Evolutionary conservation across 2,797 vertebrate species (phyloP).

Genomic region (Pangasius sanitwongsei): DNA sequence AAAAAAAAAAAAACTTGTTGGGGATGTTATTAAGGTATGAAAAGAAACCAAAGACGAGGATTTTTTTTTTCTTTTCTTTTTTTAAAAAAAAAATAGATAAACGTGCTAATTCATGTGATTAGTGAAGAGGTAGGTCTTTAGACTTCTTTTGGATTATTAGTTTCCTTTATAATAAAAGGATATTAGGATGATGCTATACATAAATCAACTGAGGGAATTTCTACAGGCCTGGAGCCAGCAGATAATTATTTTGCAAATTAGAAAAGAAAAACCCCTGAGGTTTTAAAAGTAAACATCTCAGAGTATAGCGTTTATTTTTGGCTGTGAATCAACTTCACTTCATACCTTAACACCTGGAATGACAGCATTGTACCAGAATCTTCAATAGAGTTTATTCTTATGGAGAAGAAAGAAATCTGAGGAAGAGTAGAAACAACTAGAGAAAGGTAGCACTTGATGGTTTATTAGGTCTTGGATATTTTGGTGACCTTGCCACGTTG

Average conservation of each 20-base stretch:
- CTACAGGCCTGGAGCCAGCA: background rate
- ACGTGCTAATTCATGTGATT: background rate
- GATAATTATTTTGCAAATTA: background rate
- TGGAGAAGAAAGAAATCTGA: background rate
- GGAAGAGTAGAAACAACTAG: background rate
- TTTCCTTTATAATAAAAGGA: background rate
- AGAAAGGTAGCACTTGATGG: background rate
- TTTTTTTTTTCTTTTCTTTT: too few species aligned
- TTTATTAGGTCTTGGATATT: constrained; percentile 1
- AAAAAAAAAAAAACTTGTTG: background rate
- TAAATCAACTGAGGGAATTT: background rate
- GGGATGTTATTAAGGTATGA: background rate
- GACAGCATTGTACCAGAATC: background rate
- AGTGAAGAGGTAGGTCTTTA: background rate
- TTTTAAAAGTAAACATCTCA: background rate
- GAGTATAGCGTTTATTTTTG: background rate
- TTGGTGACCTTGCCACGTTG: background rate
- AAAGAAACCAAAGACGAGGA: background rate
- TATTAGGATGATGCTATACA: background rate
- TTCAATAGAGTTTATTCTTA: background rate
- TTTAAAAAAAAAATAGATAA: background rate
- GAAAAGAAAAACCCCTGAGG: background rate
- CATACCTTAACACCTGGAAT: background rate
- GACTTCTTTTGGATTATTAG: background rate
- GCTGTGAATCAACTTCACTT: background rate